Evolutionary conservation across 2,888 invertebrate species (phyloP), one percentile per base, ranked within the genome.

Genomic region (Dynastes grantii): DNA sequence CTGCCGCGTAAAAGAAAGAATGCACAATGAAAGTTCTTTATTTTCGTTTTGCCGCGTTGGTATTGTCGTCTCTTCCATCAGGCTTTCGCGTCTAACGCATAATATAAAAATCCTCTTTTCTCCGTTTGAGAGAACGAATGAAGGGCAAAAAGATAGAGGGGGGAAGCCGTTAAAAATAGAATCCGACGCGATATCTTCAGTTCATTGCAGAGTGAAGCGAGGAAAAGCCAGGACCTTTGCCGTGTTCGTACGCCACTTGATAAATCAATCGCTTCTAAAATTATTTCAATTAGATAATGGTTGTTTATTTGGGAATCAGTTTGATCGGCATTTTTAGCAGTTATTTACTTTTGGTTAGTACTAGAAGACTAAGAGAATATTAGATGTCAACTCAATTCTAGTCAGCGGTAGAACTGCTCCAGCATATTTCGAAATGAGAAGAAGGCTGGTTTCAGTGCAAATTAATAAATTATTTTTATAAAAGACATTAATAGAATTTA

Each of bases 61-160:
- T 5, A 37, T 37, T 37, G 32, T 5, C 32, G 32, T 6, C 32
- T 37, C 2, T 37, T 5, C 32, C 2, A 37, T 37, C 5, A 37
- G 2, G 32, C 5, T 37, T 8, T 22, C 55, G 22, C 55, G 55
- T 58, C 22, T 58, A 58, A 8, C 55, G 16, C 16, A 58, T 22
- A 58, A 58, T 58, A 58, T 45, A 45, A 11, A 58, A 58, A 58
- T 58, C 55, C 55, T 58, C 16, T 58, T 58, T 58, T 22, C 16
- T 22, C 22, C 55, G 53, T 58, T 58, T 8, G 22, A 27, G 8
- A 22, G 55, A 58, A 8, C 3, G n/a, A 8, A 16, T 6, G 55
- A n/a, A 2, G n/a, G 55, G 6, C 8, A n/a, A 22, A 8, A 22
- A 55, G 55, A 53, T 2, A 53, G 53, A 11, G 53, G 4, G 13